Percentiles rank a stretch among this genome's conserved stretches.
Conservation (phyloP, 2,113 vertebrate genomes). For the Chroicocephalus ridibundus region DNA sequence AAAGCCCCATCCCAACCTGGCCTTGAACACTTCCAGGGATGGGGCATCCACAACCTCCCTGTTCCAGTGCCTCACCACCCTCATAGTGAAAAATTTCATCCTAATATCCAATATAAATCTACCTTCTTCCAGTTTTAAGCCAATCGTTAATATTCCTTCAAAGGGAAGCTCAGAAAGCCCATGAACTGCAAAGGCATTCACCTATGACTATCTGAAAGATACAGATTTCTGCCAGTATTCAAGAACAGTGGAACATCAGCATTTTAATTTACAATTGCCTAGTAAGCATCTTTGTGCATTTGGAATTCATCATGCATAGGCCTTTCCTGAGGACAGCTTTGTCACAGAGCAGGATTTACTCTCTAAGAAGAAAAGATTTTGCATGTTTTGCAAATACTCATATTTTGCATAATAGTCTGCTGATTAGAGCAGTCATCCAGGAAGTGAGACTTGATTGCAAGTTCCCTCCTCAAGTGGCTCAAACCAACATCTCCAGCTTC, state of each 20-base stretch:
- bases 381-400: slow-evolving; percentile 46
- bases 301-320: not conserved
- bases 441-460: not conserved
- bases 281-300: not conserved
- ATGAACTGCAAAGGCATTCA: not conserved
- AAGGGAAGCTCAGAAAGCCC: not conserved
- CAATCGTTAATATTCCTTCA: not conserved
- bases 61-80: not conserved
- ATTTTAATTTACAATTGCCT: not conserved
- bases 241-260: not conserved
- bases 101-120: not conserved
- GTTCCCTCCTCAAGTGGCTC: not conserved
- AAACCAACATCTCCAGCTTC: not conserved
- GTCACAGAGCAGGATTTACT: slow-evolving; percentile 29
- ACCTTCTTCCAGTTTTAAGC: not conserved
- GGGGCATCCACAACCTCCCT: not conserved
- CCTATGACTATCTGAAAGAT: not conserved
- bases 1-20: not conserved
- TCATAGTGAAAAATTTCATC: not conserved
- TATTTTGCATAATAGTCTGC: slow-evolving; percentile 22
- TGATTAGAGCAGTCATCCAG: slow-evolving; percentile 18
- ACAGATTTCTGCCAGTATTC: not conserved
- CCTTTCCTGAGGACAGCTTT: slow-evolving; percentile 27
- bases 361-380: not conserved
- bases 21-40: not conserved